phyloP scores from a whole-genome alignment of 1,140 invertebrate genomes.

The Armadillidium nasatum region DNA sequence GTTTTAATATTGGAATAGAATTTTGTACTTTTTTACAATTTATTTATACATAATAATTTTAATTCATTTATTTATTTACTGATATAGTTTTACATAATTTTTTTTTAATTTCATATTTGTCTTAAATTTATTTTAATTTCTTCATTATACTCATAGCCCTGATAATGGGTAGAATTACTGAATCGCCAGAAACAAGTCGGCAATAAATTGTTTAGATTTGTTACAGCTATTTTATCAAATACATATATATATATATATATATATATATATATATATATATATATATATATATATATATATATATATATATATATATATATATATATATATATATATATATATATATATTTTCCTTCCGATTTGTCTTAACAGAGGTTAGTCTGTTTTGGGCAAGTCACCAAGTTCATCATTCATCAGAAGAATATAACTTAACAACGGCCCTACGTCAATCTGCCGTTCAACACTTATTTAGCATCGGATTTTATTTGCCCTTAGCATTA shows the following conservation, averaged over 20 bases:
- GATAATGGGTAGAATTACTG: too few relatives aligned
- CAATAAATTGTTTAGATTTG: too few relatives aligned
- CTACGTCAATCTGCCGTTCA: conserved; percentile 76
- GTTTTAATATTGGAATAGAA: too few relatives aligned
- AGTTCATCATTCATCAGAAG: conserved; percentile 94
- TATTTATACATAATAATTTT: too few relatives aligned
- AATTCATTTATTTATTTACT: too few relatives aligned
- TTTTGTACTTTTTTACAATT: too few relatives aligned
- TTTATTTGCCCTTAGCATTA: conserved; percentile 54
- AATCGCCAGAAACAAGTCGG: neutral
- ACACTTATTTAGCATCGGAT: conserved; percentile 69
- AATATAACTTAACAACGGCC: conserved; percentile 86
- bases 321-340: neutral
- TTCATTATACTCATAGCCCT: too few relatives aligned
- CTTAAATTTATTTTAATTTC: too few relatives aligned
- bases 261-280: neutral
- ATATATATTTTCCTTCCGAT: too few relatives aligned
- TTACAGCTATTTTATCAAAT: neutral
- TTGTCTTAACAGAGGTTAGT: conserved; percentile 51
- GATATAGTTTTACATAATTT: too few relatives aligned
- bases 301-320: neutral
- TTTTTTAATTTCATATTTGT: too few relatives aligned
- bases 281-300: neutral
- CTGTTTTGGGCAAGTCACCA: conserved; percentile 68
- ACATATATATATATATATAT: neutral